These are phyloP conservation scores for Watersipora subatra DNA, from an alignment of 1,140 invertebrate genomes.

Conservation along the genomic window DNA sequence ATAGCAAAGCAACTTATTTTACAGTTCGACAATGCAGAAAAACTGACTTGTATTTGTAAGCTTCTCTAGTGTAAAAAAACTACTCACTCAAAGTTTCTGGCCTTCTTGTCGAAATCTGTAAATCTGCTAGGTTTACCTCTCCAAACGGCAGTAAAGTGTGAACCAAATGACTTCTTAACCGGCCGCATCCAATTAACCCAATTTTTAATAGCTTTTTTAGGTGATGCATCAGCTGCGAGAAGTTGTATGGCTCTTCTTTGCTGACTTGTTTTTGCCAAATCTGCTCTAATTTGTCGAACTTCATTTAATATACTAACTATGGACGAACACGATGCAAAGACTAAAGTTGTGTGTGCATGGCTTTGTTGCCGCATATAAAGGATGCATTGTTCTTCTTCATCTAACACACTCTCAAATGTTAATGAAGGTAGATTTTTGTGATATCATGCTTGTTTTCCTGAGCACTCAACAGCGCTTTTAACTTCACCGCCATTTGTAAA, in stretches of 20 bases:
- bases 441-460: constrained; percentile 6
- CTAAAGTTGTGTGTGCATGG: constrained; percentile 1
- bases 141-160: constrained; percentile 31
- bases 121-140: constrained; percentile 25
- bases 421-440: constrained; percentile 4
- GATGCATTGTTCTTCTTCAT: not conserved
- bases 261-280: not conserved
- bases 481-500: too few relatives aligned
- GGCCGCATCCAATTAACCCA: constrained; percentile 36
- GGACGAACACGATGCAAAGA: not conserved
- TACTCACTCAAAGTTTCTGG: constrained; percentile 38
- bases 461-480: not conserved
- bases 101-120: constrained; percentile 35
- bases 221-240: constrained; percentile 3
- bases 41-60: too few relatives aligned
- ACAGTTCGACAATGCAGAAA: too few relatives aligned
- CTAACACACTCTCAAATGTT: constrained; percentile 7
- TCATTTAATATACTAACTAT: constrained; percentile 2
- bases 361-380: not conserved
- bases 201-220: constrained; percentile 16
- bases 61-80: too few relatives aligned
- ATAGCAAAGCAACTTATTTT: too few relatives aligned
- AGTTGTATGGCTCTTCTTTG: constrained; percentile 1
- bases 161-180: constrained; percentile 33
- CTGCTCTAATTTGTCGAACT: not conserved